A percentile compares a stretch with the other conserved stretches of the same genome.
phyloP scores from a whole-genome alignment of 2,113 vertebrate genomes.

The Ammodramus savannarum region DNA sequence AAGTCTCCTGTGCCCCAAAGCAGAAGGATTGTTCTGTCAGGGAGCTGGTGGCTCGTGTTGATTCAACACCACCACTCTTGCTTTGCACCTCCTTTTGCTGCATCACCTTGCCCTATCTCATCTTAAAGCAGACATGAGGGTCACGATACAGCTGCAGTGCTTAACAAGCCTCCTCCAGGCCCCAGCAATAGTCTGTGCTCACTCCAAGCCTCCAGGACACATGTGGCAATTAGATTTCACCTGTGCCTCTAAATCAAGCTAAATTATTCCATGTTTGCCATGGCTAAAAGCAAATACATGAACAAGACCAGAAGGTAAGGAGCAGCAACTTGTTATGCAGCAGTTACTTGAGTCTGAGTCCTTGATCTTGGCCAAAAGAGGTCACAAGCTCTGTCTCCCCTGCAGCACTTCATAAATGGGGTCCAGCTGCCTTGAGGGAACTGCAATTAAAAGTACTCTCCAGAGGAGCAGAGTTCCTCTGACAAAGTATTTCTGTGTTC shows the following conservation, averaged over 20 bases:
- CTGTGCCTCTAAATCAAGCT: not conserved
- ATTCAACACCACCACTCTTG: not conserved
- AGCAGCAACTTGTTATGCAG: not conserved
- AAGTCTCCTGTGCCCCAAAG: not conserved
- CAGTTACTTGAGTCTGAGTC: not conserved
- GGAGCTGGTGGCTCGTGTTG: not conserved
- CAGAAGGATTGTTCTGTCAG: not conserved
- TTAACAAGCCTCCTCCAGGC: not conserved
- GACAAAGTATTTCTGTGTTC: not conserved
- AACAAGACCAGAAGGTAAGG: not conserved
- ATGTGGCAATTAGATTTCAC: not conserved
- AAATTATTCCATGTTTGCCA: not conserved
- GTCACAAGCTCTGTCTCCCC: not conserved
- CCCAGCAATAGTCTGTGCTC: not conserved
- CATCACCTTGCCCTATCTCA: not conserved
- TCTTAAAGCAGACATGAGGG: not conserved
- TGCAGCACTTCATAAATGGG: not conserved
- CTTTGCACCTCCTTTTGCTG: not conserved
- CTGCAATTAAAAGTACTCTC: not conserved
- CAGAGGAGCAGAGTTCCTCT: not conserved
- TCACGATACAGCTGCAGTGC: not conserved
- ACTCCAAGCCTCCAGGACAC: not conserved
- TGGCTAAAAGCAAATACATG: not conserved
- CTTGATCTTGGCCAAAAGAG: not conserved
- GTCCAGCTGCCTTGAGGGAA: not conserved